phyloP scores from a whole-genome alignment of 1,140 invertebrate species.

The Temnothorax curvispinosus region DNA sequence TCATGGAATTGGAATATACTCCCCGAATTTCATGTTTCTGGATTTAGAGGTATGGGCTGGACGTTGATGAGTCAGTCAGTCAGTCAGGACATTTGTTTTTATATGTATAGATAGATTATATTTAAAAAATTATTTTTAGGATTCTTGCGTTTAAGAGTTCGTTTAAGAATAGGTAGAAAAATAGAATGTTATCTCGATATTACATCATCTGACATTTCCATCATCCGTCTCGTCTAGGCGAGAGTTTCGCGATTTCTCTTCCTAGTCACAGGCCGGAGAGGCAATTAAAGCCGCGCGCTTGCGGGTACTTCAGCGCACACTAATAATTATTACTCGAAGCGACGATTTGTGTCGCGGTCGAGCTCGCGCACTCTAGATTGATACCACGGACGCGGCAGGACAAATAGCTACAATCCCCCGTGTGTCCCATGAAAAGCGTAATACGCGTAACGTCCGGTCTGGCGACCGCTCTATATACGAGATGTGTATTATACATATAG shows the following conservation, averaged over 20 bases:
- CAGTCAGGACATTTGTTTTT: no score
- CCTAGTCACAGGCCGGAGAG: background rate
- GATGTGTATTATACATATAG: conserved; percentile 23
- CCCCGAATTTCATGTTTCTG: no score
- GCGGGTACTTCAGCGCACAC: conserved; percentile 30
- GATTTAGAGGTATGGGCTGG: no score
- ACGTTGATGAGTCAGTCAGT: no score
- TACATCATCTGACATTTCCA: background rate
- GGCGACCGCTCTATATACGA: background rate
- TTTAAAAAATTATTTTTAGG: background rate
- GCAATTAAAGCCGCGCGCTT: conserved; percentile 47
- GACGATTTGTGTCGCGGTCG: conserved; percentile 74
- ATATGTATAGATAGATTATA: no score
- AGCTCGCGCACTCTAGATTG: conserved; percentile 72
- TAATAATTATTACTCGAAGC: conserved; percentile 76
- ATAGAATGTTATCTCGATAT: background rate
- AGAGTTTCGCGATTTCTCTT: conserved; percentile 3
- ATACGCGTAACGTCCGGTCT: conserved; percentile 70
- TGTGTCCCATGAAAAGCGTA: conserved; percentile 79
- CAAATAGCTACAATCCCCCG: conserved; percentile 74
- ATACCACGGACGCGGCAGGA: conserved; percentile 70
- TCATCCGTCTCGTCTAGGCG: conserved; percentile 1
- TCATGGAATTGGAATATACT: no score
- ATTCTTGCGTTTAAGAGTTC: background rate
- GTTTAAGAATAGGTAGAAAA: background rate